phyloP scores from a whole-genome alignment of 2,888 invertebrate species.

The Drosophila nr. fundita region DNA sequence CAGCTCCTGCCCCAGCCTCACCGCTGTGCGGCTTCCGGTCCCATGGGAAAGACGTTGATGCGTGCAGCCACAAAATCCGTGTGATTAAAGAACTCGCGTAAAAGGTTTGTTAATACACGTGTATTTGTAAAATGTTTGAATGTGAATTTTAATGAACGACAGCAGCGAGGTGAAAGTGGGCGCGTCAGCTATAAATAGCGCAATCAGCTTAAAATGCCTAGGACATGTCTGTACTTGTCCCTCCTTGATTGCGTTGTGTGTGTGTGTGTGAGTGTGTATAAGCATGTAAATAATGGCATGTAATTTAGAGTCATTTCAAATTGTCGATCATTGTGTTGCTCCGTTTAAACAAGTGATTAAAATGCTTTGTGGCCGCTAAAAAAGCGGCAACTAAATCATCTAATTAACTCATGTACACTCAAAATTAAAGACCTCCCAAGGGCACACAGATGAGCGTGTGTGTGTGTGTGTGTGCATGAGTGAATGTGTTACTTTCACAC shows the following conservation, averaged over 20 bases:
- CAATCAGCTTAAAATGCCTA: constrained; percentile 65
- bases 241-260: constrained; percentile 11
- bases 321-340: constrained; percentile 23
- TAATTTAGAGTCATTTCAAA: constrained; percentile 46
- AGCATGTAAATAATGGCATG: constrained; percentile 49
- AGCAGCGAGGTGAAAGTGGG: constrained; percentile 15
- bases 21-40: constrained; percentile 2
- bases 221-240: constrained; percentile 1
- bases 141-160: constrained; percentile 74
- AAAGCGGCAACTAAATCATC: constrained; percentile 61
- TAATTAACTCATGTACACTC: constrained; percentile 72
- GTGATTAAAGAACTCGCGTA: constrained; percentile 65
- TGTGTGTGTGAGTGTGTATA: constrained; percentile 16
- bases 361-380: constrained; percentile 37
- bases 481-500: constrained; percentile 1
- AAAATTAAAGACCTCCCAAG: constrained; percentile 42
- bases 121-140: constrained; percentile 66
- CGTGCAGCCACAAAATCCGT: constrained; percentile 63
- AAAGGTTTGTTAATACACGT: constrained; percentile 56
- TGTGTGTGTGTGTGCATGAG: neutral
- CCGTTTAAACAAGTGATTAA: constrained; percentile 43
- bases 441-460: neutral
- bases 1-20: neutral
- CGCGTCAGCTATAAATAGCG: constrained; percentile 45
- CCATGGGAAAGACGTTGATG: constrained; percentile 29